Conservation (phyloP, 2,888 invertebrate species). For the Hemicrepidius hirtus region DNA sequence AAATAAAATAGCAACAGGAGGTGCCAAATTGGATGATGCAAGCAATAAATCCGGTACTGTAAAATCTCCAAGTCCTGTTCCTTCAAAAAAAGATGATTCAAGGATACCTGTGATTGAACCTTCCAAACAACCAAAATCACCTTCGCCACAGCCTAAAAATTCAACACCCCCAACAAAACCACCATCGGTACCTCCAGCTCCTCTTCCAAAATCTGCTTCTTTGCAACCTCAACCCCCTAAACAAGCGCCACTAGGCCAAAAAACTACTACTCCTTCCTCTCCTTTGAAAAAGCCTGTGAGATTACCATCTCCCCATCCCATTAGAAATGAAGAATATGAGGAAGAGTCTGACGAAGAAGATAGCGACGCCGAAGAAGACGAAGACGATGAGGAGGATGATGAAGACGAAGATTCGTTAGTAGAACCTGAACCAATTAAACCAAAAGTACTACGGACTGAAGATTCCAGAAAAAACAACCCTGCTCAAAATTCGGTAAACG, state of each 20-base stretch:
- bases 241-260: constrained; percentile 28
- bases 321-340: constrained; percentile 42
- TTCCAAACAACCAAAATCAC: constrained; percentile 63
- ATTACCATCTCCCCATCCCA: constrained; percentile 56
- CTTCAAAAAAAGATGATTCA: constrained; percentile 33
- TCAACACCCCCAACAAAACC: constrained; percentile 60
- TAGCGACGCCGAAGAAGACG: constrained; percentile 55
- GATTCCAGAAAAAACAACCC: constrained; percentile 34
- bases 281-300: constrained; percentile 38
- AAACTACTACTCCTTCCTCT: neutral
- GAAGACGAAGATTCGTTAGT: constrained; percentile 55
- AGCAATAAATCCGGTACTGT: constrained; percentile 7
- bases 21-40: constrained; percentile 9
- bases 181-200: constrained; percentile 53
- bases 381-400: constrained; percentile 56
- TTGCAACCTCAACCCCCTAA: constrained; percentile 62
- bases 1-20: constrained; percentile 25
- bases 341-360: constrained; percentile 52
- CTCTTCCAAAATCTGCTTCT: constrained; percentile 67
- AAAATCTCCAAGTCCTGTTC: constrained; percentile 15
- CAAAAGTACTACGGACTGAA: constrained; percentile 22
- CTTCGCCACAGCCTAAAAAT: constrained; percentile 65
- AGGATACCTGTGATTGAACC: constrained; percentile 50
- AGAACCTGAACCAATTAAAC: constrained; percentile 36
- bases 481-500: constrained; percentile 49